Conservation (phyloP, 2,797 vertebrate genomes). For the Onychomys torridus region DNA sequence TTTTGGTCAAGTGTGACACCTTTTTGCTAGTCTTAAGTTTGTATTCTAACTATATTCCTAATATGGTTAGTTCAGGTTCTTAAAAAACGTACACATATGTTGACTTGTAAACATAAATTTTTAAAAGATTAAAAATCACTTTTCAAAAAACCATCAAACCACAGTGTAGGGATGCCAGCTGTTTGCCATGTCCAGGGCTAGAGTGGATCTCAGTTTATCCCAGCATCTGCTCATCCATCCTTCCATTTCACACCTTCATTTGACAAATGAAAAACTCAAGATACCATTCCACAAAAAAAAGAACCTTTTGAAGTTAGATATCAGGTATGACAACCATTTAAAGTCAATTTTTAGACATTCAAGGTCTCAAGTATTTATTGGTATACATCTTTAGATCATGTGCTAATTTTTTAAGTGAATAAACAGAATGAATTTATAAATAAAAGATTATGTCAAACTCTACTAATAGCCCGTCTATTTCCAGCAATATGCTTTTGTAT, state of each 20-base stretch:
- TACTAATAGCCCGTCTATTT: not conserved
- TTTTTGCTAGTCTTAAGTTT: constrained; percentile 82
- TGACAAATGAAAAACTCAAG: not conserved
- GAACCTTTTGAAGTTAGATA: not conserved
- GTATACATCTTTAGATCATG: constrained; percentile 16
- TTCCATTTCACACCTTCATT: not conserved
- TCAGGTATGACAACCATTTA: not conserved
- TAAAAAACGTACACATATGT: constrained; percentile 50
- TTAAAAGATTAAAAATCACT: constrained; percentile 25
- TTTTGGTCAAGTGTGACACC: constrained; percentile 63
- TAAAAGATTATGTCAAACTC: constrained; percentile 53
- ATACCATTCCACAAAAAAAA: not conserved
- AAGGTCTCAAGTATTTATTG: not conserved
- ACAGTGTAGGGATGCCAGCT: not conserved
- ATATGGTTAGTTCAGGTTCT: constrained; percentile 72
- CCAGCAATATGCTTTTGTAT: constrained; percentile 42
- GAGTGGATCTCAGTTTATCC: not conserved
- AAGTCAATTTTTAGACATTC: constrained; percentile 44
- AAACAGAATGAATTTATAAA: constrained; percentile 61
- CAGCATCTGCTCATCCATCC: not conserved
- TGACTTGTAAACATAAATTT: constrained; percentile 72
- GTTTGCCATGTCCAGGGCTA: not conserved
- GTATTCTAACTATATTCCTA: constrained; percentile 81
- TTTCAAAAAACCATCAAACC: constrained; percentile 75
- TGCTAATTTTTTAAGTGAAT: constrained; percentile 36